These are phyloP conservation scores for Notothenia coriiceps DNA, from an alignment of 2,113 vertebrate species.

Conservation along the genomic window DNA sequence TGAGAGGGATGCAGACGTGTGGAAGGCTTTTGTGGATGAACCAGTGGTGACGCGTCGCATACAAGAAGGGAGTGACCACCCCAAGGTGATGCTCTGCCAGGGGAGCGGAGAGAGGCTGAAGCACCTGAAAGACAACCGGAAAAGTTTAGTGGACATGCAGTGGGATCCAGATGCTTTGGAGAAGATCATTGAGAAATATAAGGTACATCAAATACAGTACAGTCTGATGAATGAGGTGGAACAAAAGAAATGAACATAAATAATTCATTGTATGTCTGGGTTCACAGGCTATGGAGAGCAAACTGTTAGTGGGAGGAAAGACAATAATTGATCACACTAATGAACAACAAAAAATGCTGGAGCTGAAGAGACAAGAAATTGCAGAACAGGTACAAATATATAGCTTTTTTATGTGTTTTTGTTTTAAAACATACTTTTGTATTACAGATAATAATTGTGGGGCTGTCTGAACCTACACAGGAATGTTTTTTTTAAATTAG, in stretches of 20 bases:
- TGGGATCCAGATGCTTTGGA: slow-evolving; percentile 93
- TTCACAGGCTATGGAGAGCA: slow-evolving; percentile 94
- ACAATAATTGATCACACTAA: slow-evolving; percentile 98
- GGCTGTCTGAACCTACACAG: neutral
- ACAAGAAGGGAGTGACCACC: slow-evolving; percentile 79
- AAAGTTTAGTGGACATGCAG: slow-evolving; percentile 89
- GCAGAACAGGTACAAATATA: slow-evolving; percentile 88
- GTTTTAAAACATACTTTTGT: neutral
- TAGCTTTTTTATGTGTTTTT: neutral
- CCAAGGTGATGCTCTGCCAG: slow-evolving; percentile 80
- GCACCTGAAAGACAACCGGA: slow-evolving; percentile 89
- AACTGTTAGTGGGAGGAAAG: slow-evolving; percentile 93
- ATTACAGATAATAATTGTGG: neutral
- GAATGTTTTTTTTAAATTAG: neutral
- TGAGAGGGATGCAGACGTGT: slow-evolving; percentile 76
- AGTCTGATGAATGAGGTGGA: slow-evolving; percentile 12
- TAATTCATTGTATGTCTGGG: slow-evolving; percentile 59
- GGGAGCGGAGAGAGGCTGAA: slow-evolving; percentile 89
- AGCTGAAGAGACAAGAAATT: slow-evolving; percentile 95
- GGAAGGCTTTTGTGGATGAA: slow-evolving; percentile 74
- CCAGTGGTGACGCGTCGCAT: slow-evolving; percentile 82
- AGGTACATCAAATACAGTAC: slow-evolving; percentile 81
- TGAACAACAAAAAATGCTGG: slow-evolving; percentile 95
- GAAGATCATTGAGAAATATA: slow-evolving; percentile 93
- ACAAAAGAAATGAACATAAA: slow-evolving; percentile 61